Base-by-base conservation (phyloP, 2,888 invertebrate species). In the Mesodorylaimus sp. region DNA sequence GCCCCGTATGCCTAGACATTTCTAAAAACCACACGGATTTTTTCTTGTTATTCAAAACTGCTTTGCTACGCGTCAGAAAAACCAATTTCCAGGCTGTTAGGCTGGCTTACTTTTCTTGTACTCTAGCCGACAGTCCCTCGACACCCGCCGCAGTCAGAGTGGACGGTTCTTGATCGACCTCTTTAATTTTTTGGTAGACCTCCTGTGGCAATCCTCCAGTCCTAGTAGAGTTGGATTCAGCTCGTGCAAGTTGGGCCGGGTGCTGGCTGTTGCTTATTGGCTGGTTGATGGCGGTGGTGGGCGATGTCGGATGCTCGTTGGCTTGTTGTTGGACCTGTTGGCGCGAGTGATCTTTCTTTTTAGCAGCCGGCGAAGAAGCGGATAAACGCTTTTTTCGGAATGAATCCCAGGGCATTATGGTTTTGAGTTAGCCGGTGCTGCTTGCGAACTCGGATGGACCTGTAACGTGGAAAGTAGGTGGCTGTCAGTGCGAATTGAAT, bases 121-220 rank as follows among this genome's bases (percentile, higher is more conserved):
- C 56, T 43, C 64, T 50, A 7, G 63, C 64, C 45, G 61, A 61
- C 48, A 65, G 58, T 21, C 64, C 61, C 25, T 55, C 55, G 13
- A 57, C 47, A 16, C 61, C 63, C 28, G 56, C 54, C 26, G 57
- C 51, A n/a, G 63, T 64, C 24, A 65, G 52, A 7, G 64, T 64
- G 25, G 60, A 59, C 16, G 58, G 52, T 42, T 61, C 61, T 38
- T 61, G 56, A 47, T 64, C 64, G 26, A 64, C 64, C 47, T 59
- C 52, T 45, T 55, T 45, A 45, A 64, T 59, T 48, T 61, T 60
- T 26, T 57, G 55, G 49, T 55, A 59, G 13, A 64, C 60, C 28
- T 63, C 63, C 32, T 60, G 36, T 2, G 47, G 26, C 19, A 53
- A 41, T 13, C 44, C 50, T 13, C 49, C 45, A 32, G 16, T 16